These are phyloP conservation scores for Meloidogyne exigua DNA, from an alignment of 1,140 invertebrate genomes.

Conservation along the genomic window DNA sequence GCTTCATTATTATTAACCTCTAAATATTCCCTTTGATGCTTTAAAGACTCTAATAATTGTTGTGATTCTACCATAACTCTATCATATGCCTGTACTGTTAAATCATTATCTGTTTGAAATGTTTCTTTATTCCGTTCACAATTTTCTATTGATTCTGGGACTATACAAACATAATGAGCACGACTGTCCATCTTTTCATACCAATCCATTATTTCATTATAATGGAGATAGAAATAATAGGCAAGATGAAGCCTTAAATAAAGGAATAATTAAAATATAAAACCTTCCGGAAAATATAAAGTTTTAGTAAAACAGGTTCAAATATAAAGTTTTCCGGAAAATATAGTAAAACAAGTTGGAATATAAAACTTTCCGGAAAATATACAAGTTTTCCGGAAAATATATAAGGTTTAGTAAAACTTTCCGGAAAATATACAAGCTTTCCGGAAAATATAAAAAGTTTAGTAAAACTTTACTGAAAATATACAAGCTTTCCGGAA, in stretches of 20 bases:
- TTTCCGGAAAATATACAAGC: too few species aligned
- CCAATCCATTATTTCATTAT: constrained; percentile 76
- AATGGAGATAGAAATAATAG: constrained; percentile 90
- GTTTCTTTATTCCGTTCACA: constrained; percentile 54
- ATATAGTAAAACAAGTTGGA: too few species aligned
- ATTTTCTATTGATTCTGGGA: constrained; percentile 33
- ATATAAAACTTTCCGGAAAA: too few species aligned
- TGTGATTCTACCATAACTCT: constrained; percentile 52
- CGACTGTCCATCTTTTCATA: constrained; percentile 36
- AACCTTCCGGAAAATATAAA: too few species aligned
- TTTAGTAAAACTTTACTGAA: too few species aligned
- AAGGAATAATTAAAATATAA: background rate
- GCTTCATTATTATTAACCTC: constrained; percentile 43
- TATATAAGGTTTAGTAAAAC: too few species aligned
- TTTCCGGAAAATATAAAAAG: too few species aligned
- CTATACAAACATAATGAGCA: constrained; percentile 25
- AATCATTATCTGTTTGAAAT: constrained; percentile 52
- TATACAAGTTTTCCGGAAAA: too few species aligned
- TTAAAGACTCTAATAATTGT: constrained; percentile 38
- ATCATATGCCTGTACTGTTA: constrained; percentile 51
- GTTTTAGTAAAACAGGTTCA: too few species aligned
- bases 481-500: too few species aligned
- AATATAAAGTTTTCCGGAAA: too few species aligned
- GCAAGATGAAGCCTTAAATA: constrained; percentile 72
- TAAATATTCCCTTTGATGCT: constrained; percentile 36